phyloP scores from a whole-genome alignment of 2,797 vertebrate genomes.

The Alcedo quadribrachys region DNA sequence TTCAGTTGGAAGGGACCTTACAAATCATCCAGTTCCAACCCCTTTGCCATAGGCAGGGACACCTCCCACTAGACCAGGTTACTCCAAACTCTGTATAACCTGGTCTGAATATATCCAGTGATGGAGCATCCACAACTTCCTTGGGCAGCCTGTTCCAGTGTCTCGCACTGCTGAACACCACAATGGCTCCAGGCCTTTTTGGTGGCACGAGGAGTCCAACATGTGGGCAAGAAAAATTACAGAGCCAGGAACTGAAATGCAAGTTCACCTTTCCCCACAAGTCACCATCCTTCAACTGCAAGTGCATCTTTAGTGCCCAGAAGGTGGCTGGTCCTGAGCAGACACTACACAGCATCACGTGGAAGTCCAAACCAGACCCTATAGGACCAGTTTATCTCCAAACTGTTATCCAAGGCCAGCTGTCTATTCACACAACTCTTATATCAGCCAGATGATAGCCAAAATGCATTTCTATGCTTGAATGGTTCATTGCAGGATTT shows the following conservation, averaged over 20 bases:
- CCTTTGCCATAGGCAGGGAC: too few species aligned
- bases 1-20: too few species aligned
- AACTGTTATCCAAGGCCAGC: not conserved
- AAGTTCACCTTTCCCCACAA: fast-evolving
- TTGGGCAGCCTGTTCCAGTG: too few species aligned
- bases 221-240: not conserved
- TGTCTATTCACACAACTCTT: not conserved
- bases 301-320: fast-evolving
- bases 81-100: too few species aligned
- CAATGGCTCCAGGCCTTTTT: not conserved
- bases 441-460: not conserved
- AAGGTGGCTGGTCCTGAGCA: not conserved
- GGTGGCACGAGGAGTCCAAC: not conserved
- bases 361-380: not conserved
- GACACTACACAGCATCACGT: not conserved
- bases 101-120: too few species aligned
- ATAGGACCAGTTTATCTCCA: not conserved
- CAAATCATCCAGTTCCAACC: too few species aligned
- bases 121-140: too few species aligned
- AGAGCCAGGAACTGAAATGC: not conserved
- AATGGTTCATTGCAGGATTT: not conserved
- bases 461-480: not conserved
- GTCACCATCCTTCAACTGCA: not conserved
- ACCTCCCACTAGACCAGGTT: too few species aligned
- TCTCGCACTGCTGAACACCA: not conserved